Evolutionary conservation across 2,888 invertebrate species (phyloP).

Genomic region (Andrena flavipes): DNA sequence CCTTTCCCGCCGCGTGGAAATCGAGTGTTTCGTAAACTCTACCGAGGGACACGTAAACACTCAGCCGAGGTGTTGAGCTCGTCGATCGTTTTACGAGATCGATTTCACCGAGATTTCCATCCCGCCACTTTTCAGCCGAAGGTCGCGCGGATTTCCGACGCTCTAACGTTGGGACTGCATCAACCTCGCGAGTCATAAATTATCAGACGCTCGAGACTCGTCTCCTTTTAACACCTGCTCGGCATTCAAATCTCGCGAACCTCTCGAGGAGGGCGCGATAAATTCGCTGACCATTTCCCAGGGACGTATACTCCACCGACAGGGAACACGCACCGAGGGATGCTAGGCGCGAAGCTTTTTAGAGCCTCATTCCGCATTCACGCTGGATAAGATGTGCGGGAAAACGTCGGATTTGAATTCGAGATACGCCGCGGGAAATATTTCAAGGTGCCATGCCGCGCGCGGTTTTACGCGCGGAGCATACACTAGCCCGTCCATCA

Average conservation of each 20-base stretch:
- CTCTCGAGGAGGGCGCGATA: conserved; percentile 9
- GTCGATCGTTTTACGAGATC: background rate
- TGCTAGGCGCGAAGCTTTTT: conserved; percentile 9
- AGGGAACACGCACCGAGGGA: conserved; percentile 9
- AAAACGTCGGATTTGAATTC: conserved; percentile 47
- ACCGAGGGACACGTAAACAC: conserved; percentile 2
- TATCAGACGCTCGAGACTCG: background rate
- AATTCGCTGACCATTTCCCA: conserved; percentile 31
- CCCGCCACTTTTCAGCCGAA: background rate
- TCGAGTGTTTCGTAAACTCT: background rate
- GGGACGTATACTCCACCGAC: background rate
- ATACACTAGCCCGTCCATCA: background rate
- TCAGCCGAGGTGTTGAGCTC: background rate
- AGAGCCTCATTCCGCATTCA: conserved; percentile 21
- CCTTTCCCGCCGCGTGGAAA: background rate
- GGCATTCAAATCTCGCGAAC: conserved; percentile 18
- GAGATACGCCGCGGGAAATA: conserved; percentile 28
- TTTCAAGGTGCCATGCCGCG: conserved; percentile 5
- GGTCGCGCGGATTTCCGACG: background rate
- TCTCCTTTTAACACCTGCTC: background rate
- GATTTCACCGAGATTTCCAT: background rate
- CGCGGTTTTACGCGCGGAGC: conserved; percentile 16
- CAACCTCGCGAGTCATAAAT: conserved; percentile 3
- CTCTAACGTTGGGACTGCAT: background rate
- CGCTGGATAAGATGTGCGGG: conserved; percentile 23